Conservation (phyloP, 2,113 vertebrate species). For the Antechinus stuartii region DNA sequence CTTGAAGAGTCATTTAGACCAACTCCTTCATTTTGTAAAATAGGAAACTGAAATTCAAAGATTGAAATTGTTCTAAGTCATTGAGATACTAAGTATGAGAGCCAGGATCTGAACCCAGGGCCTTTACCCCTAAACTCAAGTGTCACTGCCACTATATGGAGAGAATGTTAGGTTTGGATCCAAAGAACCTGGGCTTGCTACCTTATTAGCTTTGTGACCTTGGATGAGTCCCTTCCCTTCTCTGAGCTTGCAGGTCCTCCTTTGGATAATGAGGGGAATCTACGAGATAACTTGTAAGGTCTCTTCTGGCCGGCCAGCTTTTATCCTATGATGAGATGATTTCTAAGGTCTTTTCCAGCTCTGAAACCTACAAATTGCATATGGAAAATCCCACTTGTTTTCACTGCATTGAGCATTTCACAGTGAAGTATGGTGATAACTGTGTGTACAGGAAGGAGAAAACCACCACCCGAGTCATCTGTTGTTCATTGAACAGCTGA, state of each 20-base stretch:
- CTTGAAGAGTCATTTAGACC: not conserved
- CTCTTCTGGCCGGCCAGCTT: not conserved
- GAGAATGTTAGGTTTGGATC: not conserved
- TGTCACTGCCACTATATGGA: not conserved
- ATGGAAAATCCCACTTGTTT: slow-evolving; percentile 25
- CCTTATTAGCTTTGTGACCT: not conserved
- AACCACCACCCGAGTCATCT: slow-evolving; percentile 69
- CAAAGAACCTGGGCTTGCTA: not conserved
- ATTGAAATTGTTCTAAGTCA: not conserved
- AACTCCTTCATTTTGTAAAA: not conserved
- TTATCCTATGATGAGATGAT: not conserved
- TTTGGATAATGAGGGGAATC: not conserved
- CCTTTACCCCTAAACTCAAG: not conserved
- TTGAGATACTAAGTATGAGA: not conserved
- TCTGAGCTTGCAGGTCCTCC: not conserved
- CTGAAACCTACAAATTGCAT: not conserved
- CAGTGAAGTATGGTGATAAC: slow-evolving; percentile 13
- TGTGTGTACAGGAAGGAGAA: slow-evolving; percentile 61
- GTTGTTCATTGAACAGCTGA: slow-evolving; percentile 74
- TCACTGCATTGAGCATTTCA: slow-evolving; percentile 27
- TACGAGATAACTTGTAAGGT: not conserved
- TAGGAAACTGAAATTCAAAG: not conserved
- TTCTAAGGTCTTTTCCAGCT: not conserved
- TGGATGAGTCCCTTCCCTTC: not conserved
- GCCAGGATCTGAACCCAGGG: not conserved